Evolutionary conservation across 2,888 invertebrate genomes (phyloP).

Genomic region (Mayetiola destructor): DNA sequence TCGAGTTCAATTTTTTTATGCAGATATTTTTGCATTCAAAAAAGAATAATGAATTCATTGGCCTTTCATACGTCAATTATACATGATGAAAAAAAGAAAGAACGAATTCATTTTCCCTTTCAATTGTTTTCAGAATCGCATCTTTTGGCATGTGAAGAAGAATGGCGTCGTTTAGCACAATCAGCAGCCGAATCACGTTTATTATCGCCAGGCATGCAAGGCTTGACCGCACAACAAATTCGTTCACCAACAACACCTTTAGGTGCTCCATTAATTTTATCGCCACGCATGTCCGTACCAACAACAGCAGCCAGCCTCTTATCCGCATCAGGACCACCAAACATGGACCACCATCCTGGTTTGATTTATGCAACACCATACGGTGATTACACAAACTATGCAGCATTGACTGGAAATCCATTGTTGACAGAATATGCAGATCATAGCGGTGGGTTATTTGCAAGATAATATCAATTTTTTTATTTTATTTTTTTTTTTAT

Average conservation of each 20-base stretch:
- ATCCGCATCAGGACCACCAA: constrained; percentile 45
- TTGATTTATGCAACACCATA: constrained; percentile 73
- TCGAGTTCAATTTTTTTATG: neutral
- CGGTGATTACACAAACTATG: constrained; percentile 81
- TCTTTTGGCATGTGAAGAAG: constrained; percentile 63
- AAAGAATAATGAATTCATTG: too few species aligned
- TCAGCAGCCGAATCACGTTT: constrained; percentile 68
- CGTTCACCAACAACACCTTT: constrained; percentile 60
- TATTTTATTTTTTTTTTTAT: constrained; percentile 14
- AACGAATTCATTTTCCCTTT: neutral
- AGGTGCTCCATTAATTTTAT: constrained; percentile 81
- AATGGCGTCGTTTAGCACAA: constrained; percentile 69
- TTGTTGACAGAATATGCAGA: constrained; percentile 77
- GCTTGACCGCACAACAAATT: constrained; percentile 47
- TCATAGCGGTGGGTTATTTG: constrained; percentile 92
- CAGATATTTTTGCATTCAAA: neutral
- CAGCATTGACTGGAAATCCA: constrained; percentile 67
- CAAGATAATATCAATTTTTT: constrained; percentile 45
- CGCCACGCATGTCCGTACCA: constrained; percentile 74
- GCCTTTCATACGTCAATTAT: neutral
- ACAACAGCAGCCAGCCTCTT: constrained; percentile 52
- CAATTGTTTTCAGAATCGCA: constrained; percentile 10
- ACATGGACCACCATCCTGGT: constrained; percentile 49
- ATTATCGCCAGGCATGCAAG: constrained; percentile 43
- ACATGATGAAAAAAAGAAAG: neutral